phyloP scores from a whole-genome alignment of 2,797 vertebrate species.

The Ctenopoma kingsleyae region DNA sequence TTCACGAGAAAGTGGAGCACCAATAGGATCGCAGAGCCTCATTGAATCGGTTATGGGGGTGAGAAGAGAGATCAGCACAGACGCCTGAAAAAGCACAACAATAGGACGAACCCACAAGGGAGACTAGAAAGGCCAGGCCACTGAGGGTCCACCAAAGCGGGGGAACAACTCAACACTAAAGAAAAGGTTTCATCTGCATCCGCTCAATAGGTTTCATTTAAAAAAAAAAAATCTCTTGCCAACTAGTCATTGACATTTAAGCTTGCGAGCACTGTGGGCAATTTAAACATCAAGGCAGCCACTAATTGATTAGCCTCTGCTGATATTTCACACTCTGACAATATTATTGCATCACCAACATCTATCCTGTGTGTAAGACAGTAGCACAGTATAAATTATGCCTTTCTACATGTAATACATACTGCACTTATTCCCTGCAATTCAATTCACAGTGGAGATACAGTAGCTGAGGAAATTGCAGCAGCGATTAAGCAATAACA shows the following conservation, averaged over 20 bases:
- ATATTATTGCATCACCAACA: slow-evolving; percentile 69
- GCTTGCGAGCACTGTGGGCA: slow-evolving; percentile 50
- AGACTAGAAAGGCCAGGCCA: slow-evolving; percentile 72
- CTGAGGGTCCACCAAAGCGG: slow-evolving; percentile 66
- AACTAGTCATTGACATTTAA: slow-evolving; percentile 78
- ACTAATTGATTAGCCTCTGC: slow-evolving; percentile 74
- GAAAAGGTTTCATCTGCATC: slow-evolving; percentile 75
- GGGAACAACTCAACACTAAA: slow-evolving; percentile 45
- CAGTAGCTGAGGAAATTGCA: slow-evolving; percentile 24
- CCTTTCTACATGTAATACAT: slow-evolving; percentile 12
- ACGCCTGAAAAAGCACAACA: slow-evolving; percentile 79
- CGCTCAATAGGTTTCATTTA: slow-evolving; percentile 59
- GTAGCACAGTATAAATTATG: slow-evolving; percentile 35
- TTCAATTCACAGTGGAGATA: slow-evolving; percentile 28
- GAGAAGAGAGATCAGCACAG: slow-evolving; percentile 64
- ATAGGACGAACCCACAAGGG: slow-evolving; percentile 73
- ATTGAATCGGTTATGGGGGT: slow-evolving; percentile 75
- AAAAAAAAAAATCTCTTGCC: slow-evolving; percentile 36
- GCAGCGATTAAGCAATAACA: slow-evolving; percentile 2
- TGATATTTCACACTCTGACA: slow-evolving; percentile 74
- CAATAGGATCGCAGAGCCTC: slow-evolving; percentile 72
- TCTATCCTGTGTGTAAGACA: slow-evolving; percentile 39
- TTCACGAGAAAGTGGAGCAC: slow-evolving; percentile 78
- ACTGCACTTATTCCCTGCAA: slow-evolving; percentile 9
- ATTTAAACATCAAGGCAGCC: slow-evolving; percentile 69